phyloP scores from a whole-genome alignment of 2,888 invertebrate species.

The Muscina levida region DNA sequence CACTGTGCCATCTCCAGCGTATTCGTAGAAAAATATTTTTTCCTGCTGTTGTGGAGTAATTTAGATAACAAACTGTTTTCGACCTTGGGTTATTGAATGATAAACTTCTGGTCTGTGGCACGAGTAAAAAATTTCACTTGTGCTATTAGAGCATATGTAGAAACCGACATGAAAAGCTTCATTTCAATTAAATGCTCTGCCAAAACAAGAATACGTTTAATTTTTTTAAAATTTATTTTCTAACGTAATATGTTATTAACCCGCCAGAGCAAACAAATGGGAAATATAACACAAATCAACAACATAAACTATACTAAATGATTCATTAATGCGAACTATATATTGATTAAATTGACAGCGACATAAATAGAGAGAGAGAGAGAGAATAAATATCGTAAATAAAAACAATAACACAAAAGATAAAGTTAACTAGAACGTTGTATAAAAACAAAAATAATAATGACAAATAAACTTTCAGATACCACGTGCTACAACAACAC shows the following conservation, averaged over 20 bases:
- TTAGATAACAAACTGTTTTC: conserved; percentile 22
- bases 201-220: neutral
- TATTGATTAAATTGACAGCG: conserved; percentile 4
- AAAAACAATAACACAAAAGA: conserved; percentile 6
- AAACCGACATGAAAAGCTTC: too few relatives aligned
- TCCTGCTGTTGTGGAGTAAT: neutral
- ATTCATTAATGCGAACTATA: conserved; percentile 6
- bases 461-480: neutral
- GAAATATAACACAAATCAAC: neutral
- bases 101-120: neutral
- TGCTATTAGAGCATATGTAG: too few relatives aligned
- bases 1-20: too few relatives aligned
- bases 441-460: neutral
- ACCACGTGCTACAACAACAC: conserved; percentile 50
- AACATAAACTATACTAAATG: conserved; percentile 5
- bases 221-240: too few relatives aligned
- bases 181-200: too few relatives aligned
- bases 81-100: conserved; percentile 20
- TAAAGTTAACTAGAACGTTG: conserved; percentile 12
- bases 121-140: neutral
- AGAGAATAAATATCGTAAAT: neutral
- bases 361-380: neutral
- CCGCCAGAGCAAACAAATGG: neutral
- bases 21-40: too few relatives aligned
- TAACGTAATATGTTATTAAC: too few relatives aligned